These are phyloP conservation scores for Seira musarum DNA, from an alignment of 2,888 invertebrate genomes.

Conservation along the genomic window DNA sequence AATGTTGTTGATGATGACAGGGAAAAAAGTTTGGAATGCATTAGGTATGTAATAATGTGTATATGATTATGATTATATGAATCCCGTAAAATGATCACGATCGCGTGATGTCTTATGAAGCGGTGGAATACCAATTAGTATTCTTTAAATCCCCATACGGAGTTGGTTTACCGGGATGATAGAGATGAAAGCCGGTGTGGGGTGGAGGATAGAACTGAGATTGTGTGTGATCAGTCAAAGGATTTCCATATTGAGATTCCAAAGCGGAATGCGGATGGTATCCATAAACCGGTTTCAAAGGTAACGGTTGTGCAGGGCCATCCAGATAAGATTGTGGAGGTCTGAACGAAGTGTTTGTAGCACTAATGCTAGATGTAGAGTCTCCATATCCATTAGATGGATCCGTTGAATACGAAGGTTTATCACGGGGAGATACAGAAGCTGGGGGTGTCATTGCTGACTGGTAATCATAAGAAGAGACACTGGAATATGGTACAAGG, in stretches of 20 bases:
- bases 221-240: slow-evolving; percentile 77
- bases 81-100: background rate
- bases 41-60: background rate
- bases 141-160: slow-evolving; percentile 72
- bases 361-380: slow-evolving; percentile 42
- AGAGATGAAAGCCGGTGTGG: slow-evolving; percentile 88
- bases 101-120: slow-evolving; percentile 77
- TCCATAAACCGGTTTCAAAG: slow-evolving; percentile 90
- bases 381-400: slow-evolving; percentile 69
- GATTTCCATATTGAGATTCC: slow-evolving; percentile 79
- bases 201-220: slow-evolving; percentile 86
- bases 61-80: background rate
- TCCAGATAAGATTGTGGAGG: slow-evolving; percentile 75
- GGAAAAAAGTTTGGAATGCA: background rate
- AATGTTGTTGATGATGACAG: slow-evolving; percentile 10
- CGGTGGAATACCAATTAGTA: slow-evolving; percentile 85
- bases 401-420: slow-evolving; percentile 78
- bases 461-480: slow-evolving; percentile 75
- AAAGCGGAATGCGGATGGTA: slow-evolving; percentile 74
- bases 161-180: slow-evolving; percentile 81
- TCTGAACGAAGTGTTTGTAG: slow-evolving; percentile 75
- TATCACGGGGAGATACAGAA: slow-evolving; percentile 96
- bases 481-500: slow-evolving; percentile 65
- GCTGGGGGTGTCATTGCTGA: slow-evolving; percentile 97
- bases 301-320: slow-evolving; percentile 79